Conservation (phyloP, 2,113 vertebrate species). For the Datnioides undecimradiatus region DNA sequence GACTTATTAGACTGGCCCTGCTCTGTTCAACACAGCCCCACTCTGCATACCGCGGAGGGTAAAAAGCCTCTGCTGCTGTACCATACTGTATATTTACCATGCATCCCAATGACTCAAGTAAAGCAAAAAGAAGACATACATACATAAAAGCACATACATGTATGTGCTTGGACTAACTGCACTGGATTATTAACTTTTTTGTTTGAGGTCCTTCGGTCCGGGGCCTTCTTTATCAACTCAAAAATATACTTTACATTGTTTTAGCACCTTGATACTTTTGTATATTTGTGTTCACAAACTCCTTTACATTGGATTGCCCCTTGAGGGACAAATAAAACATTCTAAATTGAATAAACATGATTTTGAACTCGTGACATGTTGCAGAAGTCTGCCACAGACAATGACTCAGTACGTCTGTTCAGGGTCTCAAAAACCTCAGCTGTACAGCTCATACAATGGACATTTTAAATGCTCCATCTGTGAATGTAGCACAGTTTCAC, state of each 20-base stretch:
- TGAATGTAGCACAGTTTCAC: neutral
- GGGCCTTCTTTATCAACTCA: neutral
- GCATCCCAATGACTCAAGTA: conserved; percentile 40
- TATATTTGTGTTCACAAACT: neutral
- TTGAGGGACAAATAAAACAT: neutral
- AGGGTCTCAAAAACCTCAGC: neutral
- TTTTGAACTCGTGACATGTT: neutral
- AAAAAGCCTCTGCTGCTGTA: conserved; percentile 23
- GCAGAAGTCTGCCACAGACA: neutral
- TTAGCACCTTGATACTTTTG: neutral
- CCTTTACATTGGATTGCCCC: neutral
- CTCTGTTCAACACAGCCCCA: conserved; percentile 64
- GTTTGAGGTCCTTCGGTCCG: neutral
- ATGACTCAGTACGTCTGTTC: neutral
- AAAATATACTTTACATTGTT: neutral
- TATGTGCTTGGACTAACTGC: neutral
- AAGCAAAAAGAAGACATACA: conserved; percentile 15
- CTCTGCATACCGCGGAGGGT: conserved; percentile 69
- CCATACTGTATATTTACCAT: conserved; percentile 58
- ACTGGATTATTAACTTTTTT: neutral
- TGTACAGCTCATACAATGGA: neutral
- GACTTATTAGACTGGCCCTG: conserved; percentile 79
- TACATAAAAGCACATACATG: neutral
- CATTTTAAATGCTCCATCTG: neutral
- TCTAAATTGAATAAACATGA: neutral